phyloP scores from a whole-genome alignment of 2,888 invertebrate genomes.

The Amiota mariae region DNA sequence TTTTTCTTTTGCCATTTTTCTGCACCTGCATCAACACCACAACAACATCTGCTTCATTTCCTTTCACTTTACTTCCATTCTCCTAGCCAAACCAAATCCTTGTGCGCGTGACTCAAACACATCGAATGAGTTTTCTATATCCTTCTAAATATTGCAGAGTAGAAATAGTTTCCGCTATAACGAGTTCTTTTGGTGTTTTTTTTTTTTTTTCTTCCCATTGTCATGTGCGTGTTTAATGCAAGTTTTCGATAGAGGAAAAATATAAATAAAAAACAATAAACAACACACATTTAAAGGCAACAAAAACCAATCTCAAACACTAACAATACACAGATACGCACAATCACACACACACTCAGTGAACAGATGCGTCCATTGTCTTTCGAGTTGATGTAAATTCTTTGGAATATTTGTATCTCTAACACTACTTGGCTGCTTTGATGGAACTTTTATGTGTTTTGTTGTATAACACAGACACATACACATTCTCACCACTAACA shows the following conservation, averaged over 20 bases:
- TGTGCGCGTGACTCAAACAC: neutral
- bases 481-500: too few relatives aligned
- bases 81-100: neutral
- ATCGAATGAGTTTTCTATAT: neutral
- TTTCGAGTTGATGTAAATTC: neutral
- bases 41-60: neutral
- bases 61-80: neutral
- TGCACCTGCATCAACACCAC: neutral
- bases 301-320: constrained; percentile 37
- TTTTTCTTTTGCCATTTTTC: neutral
- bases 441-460: too few relatives aligned
- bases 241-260: constrained; percentile 52
- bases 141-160: neutral
- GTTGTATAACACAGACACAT: too few relatives aligned
- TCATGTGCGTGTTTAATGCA: constrained; percentile 61
- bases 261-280: constrained; percentile 22
- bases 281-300: constrained; percentile 28
- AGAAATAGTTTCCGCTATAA: neutral
- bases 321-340: constrained; percentile 19
- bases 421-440: too few relatives aligned
- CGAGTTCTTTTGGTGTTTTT: neutral
- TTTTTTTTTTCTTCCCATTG: constrained; percentile 36
- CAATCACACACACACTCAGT: constrained; percentile 20
- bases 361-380: neutral
- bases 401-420: neutral